Base-by-base conservation (phyloP, 2,888 invertebrate genomes). In the Neoaliturus tenellus region DNA sequence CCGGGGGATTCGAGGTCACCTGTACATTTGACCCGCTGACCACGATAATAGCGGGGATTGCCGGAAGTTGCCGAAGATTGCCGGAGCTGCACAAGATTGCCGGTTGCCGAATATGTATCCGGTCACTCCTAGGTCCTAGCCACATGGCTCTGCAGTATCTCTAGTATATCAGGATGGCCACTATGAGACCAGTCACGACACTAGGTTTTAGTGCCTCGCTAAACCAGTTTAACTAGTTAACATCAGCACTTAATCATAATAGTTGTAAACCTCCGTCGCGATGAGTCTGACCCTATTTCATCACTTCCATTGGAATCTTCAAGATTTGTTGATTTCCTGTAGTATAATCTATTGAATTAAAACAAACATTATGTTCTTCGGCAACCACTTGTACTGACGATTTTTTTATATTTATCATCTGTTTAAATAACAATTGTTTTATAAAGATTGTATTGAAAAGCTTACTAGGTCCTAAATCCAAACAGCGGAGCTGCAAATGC, bases 1-100 rank as follows among this genome's bases (percentile, higher is more conserved):
- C 20, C 8, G 25, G 14, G 62, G 62, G 62, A 1, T 31, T 31
- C 10, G 62, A 62, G 62, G 62, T 62, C 62, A 62, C 25, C 14
- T 62, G 62, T 12, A 62, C 28, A 28, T 62, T 28, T 62, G 62
- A 28, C 62, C 62, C 62, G 62, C 62, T 62, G 62, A 62, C 62
- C 62, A 62, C 62, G 31, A 62, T 31, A 62, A 28, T 25, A 8
- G 62, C 62, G 14, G 12, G 6, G 3, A 20, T 1, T 2, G 3
- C 55, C 20, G 62, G 17, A 28, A 28, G 62, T 31, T 20, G 25
- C 55, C 62, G 62, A 62, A 28, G 14, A 20, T 62, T 62, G 28
- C 31, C 62, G 6, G 14, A 28, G 1, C n/a, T n/a, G n/a, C n/a
- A n/a, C n/a, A n/a, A n/a, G n/a, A n/a, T n/a, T n/a, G n/a, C n/a